Conservation (phyloP, 2,113 vertebrate genomes). For the Prunella himalayana region DNA sequence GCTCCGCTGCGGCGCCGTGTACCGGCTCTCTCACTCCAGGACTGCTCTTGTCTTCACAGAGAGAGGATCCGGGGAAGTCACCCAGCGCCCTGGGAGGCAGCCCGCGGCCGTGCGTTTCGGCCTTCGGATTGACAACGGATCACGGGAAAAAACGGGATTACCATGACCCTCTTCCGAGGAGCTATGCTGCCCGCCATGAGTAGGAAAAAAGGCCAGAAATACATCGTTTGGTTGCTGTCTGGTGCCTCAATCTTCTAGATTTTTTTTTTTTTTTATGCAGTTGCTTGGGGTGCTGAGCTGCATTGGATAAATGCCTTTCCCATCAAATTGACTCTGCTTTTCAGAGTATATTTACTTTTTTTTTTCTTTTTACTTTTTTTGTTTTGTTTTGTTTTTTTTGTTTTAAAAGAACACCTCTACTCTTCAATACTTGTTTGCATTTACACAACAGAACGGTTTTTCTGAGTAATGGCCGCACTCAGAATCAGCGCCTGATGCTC, state of each 20-base stretch:
- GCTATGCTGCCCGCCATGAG: not conserved
- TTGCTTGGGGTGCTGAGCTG: slow-evolving; percentile 2
- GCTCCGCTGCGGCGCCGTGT: not conserved
- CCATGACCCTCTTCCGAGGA: slow-evolving; percentile 59
- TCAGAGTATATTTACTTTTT: not conserved
- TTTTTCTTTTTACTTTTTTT: not conserved
- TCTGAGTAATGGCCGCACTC: not conserved
- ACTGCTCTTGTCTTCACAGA: slow-evolving; percentile 67
- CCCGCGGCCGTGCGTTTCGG: not conserved
- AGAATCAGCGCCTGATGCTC: not conserved
- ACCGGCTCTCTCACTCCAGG: slow-evolving; percentile 9
- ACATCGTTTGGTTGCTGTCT: slow-evolving; percentile 1
- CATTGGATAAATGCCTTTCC: slow-evolving; percentile 38
- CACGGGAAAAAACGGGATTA: slow-evolving; percentile 37
- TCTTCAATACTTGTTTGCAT: not conserved
- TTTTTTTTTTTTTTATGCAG: not conserved
- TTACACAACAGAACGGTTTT: not conserved
- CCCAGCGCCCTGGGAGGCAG: not conserved
- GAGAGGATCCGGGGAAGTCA: slow-evolving; percentile 11
- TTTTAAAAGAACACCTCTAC: not conserved
- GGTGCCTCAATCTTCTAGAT: not conserved
- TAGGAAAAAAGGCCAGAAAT: slow-evolving; percentile 39
- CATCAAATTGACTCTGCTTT: not conserved
- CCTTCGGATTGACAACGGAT: not conserved
- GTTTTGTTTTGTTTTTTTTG: not conserved